phyloP scores from a whole-genome alignment of 2,888 invertebrate species.

The Eupeodes luniger region DNA sequence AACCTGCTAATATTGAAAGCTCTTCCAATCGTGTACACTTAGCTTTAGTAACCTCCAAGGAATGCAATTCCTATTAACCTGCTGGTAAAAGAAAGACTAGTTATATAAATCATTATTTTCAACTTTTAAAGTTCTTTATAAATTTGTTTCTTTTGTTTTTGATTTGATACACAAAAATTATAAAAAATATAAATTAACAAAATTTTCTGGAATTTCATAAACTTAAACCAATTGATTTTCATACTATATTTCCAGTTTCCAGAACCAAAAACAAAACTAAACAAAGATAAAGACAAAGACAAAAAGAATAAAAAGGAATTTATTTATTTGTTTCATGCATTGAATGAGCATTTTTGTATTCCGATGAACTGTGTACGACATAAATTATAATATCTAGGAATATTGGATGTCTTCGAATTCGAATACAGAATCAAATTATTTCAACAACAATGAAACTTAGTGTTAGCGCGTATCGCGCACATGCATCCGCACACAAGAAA shows the following conservation, averaged over 20 bases:
- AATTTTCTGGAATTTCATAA: neutral
- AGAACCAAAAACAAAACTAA: slow-evolving; percentile 6
- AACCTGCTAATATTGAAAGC: too few species aligned
- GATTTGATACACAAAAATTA: neutral
- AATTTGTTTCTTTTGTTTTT: too few species aligned
- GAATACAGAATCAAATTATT: slow-evolving; percentile 67
- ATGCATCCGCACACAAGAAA: slow-evolving; percentile 95
- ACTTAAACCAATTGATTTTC: slow-evolving; percentile 24
- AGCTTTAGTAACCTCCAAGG: too few species aligned
- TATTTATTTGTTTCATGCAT: slow-evolving; percentile 28
- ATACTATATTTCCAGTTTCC: slow-evolving; percentile 51
- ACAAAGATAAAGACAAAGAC: too few species aligned
- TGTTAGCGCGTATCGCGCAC: slow-evolving; percentile 94
- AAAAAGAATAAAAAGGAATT: slow-evolving; percentile 12
- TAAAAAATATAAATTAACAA: neutral
- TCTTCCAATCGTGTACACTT: too few species aligned
- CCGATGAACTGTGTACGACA: slow-evolving; percentile 46
- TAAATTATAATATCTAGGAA: slow-evolving; percentile 39
- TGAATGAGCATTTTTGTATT: slow-evolving; percentile 51
- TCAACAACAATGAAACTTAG: slow-evolving; percentile 90
- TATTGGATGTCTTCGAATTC: slow-evolving; percentile 70
- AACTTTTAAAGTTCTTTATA: neutral
- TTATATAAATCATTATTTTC: too few species aligned
- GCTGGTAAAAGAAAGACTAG: too few species aligned
- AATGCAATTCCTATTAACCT: too few species aligned